phyloP scores from a whole-genome alignment of 2,113 vertebrate genomes.

The Mesitornis unicolor region DNA sequence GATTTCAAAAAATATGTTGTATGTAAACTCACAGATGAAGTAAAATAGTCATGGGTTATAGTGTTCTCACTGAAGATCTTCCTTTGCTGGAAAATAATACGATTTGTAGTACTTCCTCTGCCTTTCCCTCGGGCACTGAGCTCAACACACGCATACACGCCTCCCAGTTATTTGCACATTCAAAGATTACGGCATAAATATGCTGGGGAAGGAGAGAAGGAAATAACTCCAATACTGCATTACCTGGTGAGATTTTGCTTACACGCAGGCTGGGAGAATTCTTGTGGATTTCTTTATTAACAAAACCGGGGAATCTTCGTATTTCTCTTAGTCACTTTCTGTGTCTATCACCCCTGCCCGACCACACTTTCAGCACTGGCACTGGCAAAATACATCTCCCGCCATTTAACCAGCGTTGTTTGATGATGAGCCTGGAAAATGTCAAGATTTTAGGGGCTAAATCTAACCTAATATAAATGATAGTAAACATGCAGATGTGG shows the following conservation, averaged over 20 bases:
- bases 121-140: neutral
- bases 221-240: neutral
- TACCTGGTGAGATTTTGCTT: neutral
- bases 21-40: neutral
- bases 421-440: neutral
- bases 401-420: neutral
- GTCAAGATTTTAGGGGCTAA: neutral
- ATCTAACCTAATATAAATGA: neutral
- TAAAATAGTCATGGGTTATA: neutral
- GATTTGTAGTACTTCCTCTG: neutral
- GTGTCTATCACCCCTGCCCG: neutral
- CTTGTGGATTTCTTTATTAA: neutral
- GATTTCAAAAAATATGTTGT: neutral
- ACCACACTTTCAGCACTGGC: neutral
- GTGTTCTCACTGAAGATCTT: neutral
- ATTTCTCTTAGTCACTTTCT: neutral
- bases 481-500: neutral
- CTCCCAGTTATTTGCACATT: neutral
- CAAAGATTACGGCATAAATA: neutral
- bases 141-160: neutral
- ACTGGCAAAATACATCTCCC: neutral
- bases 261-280: neutral
- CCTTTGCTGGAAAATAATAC: neutral
- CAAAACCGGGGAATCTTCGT: neutral
- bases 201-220: neutral